These are phyloP conservation scores for Delphinus delphis DNA, from an alignment of 2,113 vertebrate species.

Conservation along the genomic window DNA sequence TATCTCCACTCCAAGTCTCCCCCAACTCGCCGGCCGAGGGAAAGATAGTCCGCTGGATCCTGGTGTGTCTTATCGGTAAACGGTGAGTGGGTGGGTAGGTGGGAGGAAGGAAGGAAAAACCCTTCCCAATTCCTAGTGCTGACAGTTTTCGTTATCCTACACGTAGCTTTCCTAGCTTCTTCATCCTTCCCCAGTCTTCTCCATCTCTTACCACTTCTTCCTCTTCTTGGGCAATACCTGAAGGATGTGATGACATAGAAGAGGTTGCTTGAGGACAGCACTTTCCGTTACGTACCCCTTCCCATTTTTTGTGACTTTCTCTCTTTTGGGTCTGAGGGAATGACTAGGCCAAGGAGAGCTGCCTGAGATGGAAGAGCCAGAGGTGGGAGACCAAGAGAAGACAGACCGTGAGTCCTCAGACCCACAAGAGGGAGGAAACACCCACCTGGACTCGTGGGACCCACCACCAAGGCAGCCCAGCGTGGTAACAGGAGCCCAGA, in stretches of 20 bases:
- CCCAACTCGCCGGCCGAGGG: accelerated
- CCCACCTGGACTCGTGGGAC: neutral
- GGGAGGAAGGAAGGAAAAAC: neutral
- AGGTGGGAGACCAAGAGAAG: neutral
- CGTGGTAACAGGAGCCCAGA: neutral
- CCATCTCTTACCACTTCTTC: neutral
- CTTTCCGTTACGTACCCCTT: neutral
- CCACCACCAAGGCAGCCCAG: neutral
- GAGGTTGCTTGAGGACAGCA: neutral
- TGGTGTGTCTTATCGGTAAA: accelerated
- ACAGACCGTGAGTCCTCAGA: neutral
- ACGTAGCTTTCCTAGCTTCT: neutral
- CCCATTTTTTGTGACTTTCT: no score
- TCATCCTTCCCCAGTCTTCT: neutral
- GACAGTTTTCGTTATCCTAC: accelerated
- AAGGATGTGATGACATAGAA: accelerated
- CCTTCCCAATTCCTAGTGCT: neutral
- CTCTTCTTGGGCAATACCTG: neutral
- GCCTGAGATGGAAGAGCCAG: neutral
- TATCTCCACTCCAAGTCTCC: neutral
- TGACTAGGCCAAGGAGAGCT: neutral
- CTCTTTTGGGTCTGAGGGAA: neutral
- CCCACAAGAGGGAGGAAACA: neutral
- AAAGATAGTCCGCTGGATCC: neutral
- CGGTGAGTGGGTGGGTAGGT: accelerated